Conservation (phyloP, 2,888 invertebrate species). For the Drosophila gaucha region DNA sequence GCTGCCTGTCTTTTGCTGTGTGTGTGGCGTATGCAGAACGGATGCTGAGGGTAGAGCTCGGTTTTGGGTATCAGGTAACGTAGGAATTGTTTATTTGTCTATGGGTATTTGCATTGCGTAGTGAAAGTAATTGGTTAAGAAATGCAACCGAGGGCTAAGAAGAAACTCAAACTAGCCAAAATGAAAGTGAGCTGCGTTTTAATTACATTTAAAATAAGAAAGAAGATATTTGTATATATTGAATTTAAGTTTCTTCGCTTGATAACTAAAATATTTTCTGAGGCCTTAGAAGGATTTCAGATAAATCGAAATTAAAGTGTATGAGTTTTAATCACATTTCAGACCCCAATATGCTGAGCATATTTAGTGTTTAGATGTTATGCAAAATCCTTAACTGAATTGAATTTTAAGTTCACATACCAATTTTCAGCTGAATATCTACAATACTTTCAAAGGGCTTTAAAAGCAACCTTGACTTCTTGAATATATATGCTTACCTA, state of each 20-base stretch:
- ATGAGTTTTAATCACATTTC: no score
- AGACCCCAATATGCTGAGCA: no score
- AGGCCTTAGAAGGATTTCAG: no score
- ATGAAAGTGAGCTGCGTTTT: background rate
- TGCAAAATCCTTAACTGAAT: background rate
- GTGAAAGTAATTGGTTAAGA: conserved; percentile 49
- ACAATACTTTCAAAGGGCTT: background rate
- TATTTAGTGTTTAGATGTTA: no score
- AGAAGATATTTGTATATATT: no score
- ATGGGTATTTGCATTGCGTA: conserved; percentile 50
- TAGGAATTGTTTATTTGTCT: conserved; percentile 49
- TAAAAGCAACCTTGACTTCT: no score
- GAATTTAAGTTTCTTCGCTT: no score
- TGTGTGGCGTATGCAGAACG: conserved; percentile 55
- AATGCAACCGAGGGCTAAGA: conserved; percentile 1
- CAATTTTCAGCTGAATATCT: background rate
- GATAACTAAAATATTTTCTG: no score
- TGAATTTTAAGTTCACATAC: background rate
- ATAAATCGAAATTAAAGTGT: no score
- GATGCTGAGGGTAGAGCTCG: conserved; percentile 14
- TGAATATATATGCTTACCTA: background rate
- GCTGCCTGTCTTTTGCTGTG: conserved; percentile 27
- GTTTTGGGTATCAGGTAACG: conserved; percentile 58
- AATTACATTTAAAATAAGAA: no score
- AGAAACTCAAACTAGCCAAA: background rate